Percentiles rank a stretch among this genome's conserved stretches.
Conservation (phyloP, 23 tunicate species). For the Styela clava region DNA sequence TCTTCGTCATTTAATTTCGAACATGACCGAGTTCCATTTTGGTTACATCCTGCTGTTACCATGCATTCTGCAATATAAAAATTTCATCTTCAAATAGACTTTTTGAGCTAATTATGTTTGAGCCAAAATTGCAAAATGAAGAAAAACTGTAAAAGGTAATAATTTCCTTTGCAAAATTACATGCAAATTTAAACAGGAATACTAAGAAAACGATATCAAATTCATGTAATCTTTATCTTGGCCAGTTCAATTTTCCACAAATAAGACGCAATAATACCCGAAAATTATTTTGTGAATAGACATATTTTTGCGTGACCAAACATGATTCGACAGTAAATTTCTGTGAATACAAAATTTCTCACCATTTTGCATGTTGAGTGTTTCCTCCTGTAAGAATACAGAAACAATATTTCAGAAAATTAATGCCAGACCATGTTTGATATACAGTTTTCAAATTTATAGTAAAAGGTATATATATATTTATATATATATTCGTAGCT, state of each 20-base stretch:
- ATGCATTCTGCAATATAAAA: neutral
- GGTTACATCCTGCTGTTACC: neutral
- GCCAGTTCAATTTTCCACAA: too few species aligned
- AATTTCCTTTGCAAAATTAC: neutral
- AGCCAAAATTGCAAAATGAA: neutral
- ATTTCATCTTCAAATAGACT: neutral
- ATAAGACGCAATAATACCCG: too few species aligned
- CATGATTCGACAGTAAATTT: neutral
- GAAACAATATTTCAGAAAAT: neutral
- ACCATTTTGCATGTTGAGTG: too few species aligned
- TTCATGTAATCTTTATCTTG: too few species aligned
- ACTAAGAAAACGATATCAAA: neutral
- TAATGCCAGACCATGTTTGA: neutral
- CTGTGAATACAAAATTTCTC: neutral
- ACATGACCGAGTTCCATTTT: conserved; percentile 9
- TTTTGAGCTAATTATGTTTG: too few species aligned
- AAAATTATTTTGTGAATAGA: too few species aligned
- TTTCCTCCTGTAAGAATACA: neutral
- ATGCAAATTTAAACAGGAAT: neutral
- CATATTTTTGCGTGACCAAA: neutral
- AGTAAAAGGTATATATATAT: too few species aligned
- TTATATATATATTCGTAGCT: too few species aligned
- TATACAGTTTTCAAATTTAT: too few species aligned
- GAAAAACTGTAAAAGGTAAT: neutral
- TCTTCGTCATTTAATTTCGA: neutral